Evolutionary conservation across 1,140 invertebrate genomes (phyloP).

Genomic region (Cydia pomonella): DNA sequence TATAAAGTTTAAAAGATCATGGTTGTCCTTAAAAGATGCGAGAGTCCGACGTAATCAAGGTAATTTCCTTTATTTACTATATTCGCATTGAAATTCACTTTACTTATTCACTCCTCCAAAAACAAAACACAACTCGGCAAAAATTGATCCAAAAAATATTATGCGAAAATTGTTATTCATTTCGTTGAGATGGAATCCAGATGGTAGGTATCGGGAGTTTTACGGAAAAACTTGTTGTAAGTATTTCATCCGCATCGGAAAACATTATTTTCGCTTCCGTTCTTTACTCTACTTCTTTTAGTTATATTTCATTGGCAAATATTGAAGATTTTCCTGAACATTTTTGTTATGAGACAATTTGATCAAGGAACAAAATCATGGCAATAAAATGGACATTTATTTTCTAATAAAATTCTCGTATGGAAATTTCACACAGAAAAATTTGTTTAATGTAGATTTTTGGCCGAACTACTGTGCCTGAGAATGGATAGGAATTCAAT

Average conservation of each 20-base stretch:
- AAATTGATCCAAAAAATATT: conserved; percentile 41
- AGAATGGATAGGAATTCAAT: conserved; percentile 75
- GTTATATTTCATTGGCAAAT: conserved; percentile 7
- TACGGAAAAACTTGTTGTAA: conserved; percentile 36
- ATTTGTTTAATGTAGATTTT: conserved; percentile 37
- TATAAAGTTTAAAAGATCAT: too few species aligned
- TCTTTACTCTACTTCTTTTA: conserved; percentile 6
- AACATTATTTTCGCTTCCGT: conserved; percentile 10
- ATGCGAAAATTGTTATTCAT: conserved; percentile 45
- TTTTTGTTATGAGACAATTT: conserved; percentile 12
- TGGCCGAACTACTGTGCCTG: conserved; percentile 45
- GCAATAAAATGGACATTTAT: conserved; percentile 7
- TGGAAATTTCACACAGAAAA: conserved; percentile 25
- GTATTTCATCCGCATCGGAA: conserved; percentile 31
- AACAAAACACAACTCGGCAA: conserved; percentile 43
- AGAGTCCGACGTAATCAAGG: too few species aligned
- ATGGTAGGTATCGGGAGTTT: conserved; percentile 37
- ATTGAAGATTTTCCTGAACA: not conserved
- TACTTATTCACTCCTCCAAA: conserved; percentile 36
- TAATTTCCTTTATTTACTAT: too few species aligned
- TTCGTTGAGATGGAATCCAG: conserved; percentile 39
- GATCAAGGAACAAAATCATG: not conserved
- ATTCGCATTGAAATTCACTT: too few species aligned
- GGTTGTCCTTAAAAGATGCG: too few species aligned
- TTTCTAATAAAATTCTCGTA: conserved; percentile 17